Evolutionary conservation across 2,797 vertebrate genomes (phyloP), one percentile per base, ranked within the genome.

Genomic region (Poeciliopsis infans): DNA sequence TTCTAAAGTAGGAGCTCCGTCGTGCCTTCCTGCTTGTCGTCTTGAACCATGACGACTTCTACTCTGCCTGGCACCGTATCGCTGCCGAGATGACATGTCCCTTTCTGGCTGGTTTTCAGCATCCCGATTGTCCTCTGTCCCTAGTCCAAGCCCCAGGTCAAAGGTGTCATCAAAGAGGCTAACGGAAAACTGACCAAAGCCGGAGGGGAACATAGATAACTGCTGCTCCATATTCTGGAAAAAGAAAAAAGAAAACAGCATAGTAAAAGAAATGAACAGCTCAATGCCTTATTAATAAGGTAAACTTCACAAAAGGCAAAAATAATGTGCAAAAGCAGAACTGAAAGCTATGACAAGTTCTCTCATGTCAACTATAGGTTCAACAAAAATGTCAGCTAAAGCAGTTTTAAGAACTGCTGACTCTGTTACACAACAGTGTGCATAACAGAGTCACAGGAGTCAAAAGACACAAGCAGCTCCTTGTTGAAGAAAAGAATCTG

Each of bases 161-260:
- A 99, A 97, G 94, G 94, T 95, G 88, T 99, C 97, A 0, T 98
- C 97, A 25, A 99, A 98, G 89, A 99, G 97, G 47, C 98, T 97
- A 1, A 99, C 96, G 70, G 98, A 96, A 79, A 99, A 97, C 88
- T 98, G 98, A 33, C 98, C 97, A 0, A 97, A 99, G 82, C 97
- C 96, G 36, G 97, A 97, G 0, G 98, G 97, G 94, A 99, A 96
- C 59, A 97, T 96, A 94, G 99, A 97, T 79, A 98, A 91, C 87
- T 97, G 97, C 90, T 97, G 97, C 89, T 99, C 97, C 86, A 95
- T 91, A 3, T 95, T 97, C 98, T 99, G 92, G 15, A 23, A 72
- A 59, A 11, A 73, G 11, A 79, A 15, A 46, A 47, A 46, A 45
- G 3, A 46, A 46, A 47, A 47, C 47, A 51, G 84, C 72, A 73